Conservation (phyloP, 2,888 invertebrate species). For the Cataglyphis altisquamis region DNA sequence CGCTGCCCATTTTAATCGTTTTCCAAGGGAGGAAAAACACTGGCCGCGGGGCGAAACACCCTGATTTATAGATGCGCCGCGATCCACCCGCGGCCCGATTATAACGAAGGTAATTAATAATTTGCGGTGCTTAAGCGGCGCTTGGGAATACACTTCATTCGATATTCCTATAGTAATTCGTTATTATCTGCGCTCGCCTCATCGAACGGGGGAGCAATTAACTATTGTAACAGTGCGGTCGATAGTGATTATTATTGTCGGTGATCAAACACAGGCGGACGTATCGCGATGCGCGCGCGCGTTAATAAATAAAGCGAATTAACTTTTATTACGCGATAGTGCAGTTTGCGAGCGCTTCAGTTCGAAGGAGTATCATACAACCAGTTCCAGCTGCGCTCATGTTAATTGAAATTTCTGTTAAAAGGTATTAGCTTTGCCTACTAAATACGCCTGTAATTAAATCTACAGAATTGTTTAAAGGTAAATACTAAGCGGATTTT, state of each 20-base stretch:
- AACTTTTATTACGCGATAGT: slow-evolving; percentile 52
- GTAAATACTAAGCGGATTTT: slow-evolving; percentile 25
- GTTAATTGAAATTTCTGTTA: slow-evolving; percentile 40
- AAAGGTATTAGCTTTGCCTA: slow-evolving; percentile 20
- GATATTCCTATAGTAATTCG: slow-evolving; percentile 73
- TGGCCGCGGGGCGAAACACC: slow-evolving; percentile 47
- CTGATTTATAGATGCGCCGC: slow-evolving; percentile 64
- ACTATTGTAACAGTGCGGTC: slow-evolving; percentile 54
- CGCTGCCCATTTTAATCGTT: slow-evolving; percentile 71
- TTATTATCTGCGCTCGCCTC: slow-evolving; percentile 70
- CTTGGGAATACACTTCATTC: slow-evolving; percentile 66
- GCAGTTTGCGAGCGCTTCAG: slow-evolving; percentile 30
- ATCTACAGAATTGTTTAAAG: background rate
- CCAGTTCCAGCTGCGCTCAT: slow-evolving; percentile 13
- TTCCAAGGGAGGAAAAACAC: slow-evolving; percentile 69
- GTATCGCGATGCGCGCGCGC: slow-evolving; percentile 26
- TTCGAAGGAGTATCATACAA: slow-evolving; percentile 37
- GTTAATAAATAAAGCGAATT: slow-evolving; percentile 58
- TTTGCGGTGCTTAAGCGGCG: slow-evolving; percentile 67
- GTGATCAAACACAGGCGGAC: slow-evolving; percentile 51
- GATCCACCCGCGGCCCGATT: slow-evolving; percentile 62
- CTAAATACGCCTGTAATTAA: slow-evolving; percentile 22
- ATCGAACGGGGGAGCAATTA: slow-evolving; percentile 68
- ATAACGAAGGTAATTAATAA: slow-evolving; percentile 72
- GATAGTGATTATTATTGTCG: slow-evolving; percentile 56